Percentiles rank a stretch among this genome's conserved stretches.
phyloP scores from a whole-genome alignment of 2,113 vertebrate genomes.

The Phocoena phocoena region DNA sequence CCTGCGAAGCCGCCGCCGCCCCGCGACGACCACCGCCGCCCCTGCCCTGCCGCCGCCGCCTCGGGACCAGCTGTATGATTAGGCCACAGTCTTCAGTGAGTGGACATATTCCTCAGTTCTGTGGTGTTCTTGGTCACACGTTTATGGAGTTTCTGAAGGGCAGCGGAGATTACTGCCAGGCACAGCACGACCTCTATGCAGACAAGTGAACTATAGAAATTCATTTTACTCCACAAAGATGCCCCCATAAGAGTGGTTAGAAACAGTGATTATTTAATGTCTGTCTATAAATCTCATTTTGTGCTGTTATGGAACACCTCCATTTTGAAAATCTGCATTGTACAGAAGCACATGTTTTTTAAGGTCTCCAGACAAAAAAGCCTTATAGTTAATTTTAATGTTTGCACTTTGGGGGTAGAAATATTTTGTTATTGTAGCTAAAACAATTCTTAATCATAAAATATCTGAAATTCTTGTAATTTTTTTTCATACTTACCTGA shows the following conservation, averaged over 20 bases:
- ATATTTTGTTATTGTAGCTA: no score
- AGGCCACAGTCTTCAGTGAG: constrained; percentile 89
- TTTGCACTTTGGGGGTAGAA: constrained; percentile 80
- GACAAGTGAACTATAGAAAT: no score
- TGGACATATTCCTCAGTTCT: constrained; percentile 93
- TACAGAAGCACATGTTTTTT: constrained; percentile 89
- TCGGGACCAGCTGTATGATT: constrained; percentile 81
- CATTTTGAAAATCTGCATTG: constrained; percentile 80
- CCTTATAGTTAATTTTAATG: constrained; percentile 93
- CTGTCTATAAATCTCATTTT: constrained; percentile 72
- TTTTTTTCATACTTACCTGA: no score
- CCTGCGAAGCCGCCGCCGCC: constrained; percentile 69
- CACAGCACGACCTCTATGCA: no score
- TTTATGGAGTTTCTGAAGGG: no score
- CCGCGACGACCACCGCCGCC: constrained; percentile 84
- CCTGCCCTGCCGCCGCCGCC: constrained; percentile 82
- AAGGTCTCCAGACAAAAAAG: constrained; percentile 90
- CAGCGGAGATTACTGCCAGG: no score
- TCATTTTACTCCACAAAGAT: no score
- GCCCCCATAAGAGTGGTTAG: no score
- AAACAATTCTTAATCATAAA: no score
- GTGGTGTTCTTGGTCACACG: no score
- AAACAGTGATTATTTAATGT: constrained; percentile 64
- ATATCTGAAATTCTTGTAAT: no score
- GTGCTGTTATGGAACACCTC: constrained; percentile 77